Evolutionary conservation across 2,113 vertebrate species (phyloP).

Genomic region (Phrynocephalus versicolor): DNA sequence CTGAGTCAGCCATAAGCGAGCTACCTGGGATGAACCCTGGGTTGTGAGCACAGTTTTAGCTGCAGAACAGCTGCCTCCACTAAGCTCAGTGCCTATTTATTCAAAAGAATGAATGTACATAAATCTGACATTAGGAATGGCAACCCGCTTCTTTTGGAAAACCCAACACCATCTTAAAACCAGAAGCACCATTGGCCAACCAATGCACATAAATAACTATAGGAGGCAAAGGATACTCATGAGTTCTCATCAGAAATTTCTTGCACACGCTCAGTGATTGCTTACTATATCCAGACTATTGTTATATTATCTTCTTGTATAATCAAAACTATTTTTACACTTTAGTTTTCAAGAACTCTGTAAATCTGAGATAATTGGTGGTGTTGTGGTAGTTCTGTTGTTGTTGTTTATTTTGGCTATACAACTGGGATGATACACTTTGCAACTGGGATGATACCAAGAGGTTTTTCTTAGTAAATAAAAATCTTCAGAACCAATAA

Average conservation of each 20-base stretch:
- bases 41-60: no score
- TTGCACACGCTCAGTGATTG: background rate
- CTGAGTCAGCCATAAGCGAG: no score
- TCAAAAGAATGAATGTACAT: no score
- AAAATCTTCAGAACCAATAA: no score
- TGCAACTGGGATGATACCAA: background rate
- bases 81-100: no score
- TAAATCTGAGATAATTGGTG: no score
- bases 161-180: no score
- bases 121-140: no score
- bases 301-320: background rate
- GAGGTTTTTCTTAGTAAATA: background rate
- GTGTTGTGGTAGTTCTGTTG: no score
- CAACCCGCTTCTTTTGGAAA: no score
- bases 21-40: no score
- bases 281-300: background rate
- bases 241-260: background rate
- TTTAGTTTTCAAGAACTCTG: background rate
- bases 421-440: background rate
- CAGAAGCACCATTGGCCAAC: background rate
- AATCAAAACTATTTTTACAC: background rate
- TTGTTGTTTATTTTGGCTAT: background rate
- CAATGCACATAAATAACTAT: background rate
- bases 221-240: background rate
- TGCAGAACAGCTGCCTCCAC: no score